Evolutionary conservation across 2,113 vertebrate genomes (phyloP).

Genomic region (Sceloporus tristichus): DNA sequence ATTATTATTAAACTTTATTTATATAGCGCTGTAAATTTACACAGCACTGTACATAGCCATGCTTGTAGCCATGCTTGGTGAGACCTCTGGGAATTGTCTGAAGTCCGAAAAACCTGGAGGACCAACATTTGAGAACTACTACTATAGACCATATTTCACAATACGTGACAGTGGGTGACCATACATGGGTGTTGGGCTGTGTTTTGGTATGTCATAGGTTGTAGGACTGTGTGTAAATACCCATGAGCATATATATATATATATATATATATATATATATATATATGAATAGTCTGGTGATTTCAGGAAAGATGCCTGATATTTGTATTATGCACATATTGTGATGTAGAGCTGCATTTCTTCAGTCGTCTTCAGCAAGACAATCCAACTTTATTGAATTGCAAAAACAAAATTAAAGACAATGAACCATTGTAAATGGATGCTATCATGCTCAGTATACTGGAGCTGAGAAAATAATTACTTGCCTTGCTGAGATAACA

Average conservation of each 20-base stretch:
- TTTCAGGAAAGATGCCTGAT: not conserved
- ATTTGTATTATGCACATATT: not conserved
- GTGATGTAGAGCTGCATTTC: not conserved
- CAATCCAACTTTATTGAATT: slow-evolving; percentile 27
- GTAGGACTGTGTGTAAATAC: not conserved
- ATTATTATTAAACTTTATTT: too few species aligned
- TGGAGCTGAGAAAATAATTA: slow-evolving; percentile 57
- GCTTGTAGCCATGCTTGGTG: too few species aligned
- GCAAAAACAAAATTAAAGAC: slow-evolving; percentile 59
- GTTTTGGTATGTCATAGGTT: not conserved
- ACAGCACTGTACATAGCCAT: too few species aligned
- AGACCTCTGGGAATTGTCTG: too few species aligned
- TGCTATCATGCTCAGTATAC: slow-evolving; percentile 34
- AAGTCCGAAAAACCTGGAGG: not conserved
- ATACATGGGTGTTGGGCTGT: not conserved
- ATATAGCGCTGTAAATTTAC: too few species aligned
- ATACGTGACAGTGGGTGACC: not conserved
- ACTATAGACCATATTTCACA: not conserved
- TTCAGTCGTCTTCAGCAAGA: slow-evolving; percentile 17
- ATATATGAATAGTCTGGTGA: not conserved
- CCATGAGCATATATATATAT: not conserved
- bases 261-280: too few species aligned
- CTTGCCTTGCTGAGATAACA: slow-evolving; percentile 52
- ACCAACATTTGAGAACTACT: not conserved
- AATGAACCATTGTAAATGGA: slow-evolving; percentile 54